Evolutionary conservation across 2,113 vertebrate genomes (phyloP).

Genomic region (Asarcornis scutulata): DNA sequence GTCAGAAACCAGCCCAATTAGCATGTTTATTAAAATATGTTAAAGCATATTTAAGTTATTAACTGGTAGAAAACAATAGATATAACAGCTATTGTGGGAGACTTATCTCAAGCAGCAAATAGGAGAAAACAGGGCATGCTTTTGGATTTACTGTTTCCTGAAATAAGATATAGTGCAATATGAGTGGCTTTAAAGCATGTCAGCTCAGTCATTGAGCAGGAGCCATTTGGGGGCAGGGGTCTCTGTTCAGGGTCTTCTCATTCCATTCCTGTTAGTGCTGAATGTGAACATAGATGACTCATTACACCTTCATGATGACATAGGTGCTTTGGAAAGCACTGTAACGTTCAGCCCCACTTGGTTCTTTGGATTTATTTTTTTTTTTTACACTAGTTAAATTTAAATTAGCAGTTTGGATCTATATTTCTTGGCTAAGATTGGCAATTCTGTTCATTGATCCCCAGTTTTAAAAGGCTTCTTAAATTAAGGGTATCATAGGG

Average conservation of each 20-base stretch:
- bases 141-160: neutral
- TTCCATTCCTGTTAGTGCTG: neutral
- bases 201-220: neutral
- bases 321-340: neutral
- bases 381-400: neutral
- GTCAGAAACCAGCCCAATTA: conserved; percentile 26
- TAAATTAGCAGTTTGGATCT: neutral
- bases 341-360: neutral
- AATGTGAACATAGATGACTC: rapidly evolving
- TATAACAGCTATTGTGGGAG: neutral
- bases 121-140: neutral
- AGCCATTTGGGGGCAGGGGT: neutral
- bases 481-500: neutral
- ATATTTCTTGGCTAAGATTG: neutral
- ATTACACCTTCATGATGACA: neutral
- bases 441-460: neutral
- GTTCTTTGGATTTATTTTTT: neutral
- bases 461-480: neutral
- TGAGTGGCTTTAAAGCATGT: neutral
- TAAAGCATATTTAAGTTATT: neutral
- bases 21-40: neutral
- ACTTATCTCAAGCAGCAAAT: neutral
- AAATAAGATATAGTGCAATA: neutral
- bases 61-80: neutral
- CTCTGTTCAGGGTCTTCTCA: neutral